Percentiles rank a stretch among this genome's conserved stretches.
Conservation (phyloP, 2,113 vertebrate genomes). For the Misgurnus mizolepis region DNA sequence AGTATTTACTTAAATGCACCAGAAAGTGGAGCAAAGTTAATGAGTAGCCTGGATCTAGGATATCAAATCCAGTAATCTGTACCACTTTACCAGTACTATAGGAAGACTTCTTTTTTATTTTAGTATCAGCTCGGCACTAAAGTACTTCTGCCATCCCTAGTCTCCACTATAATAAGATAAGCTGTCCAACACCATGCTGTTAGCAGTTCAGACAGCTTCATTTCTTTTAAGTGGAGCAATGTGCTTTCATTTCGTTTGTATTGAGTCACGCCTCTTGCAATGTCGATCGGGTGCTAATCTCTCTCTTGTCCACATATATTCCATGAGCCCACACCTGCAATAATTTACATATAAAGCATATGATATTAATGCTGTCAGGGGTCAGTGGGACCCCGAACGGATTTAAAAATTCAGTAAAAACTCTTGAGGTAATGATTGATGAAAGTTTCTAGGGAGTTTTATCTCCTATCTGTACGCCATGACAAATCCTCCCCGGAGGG, state of each 20-base stretch:
- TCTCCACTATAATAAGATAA: too few relatives aligned
- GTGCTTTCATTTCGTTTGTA: too few relatives aligned
- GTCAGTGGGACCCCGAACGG: background rate
- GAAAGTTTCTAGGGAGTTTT: background rate
- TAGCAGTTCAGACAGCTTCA: too few relatives aligned
- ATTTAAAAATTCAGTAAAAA: constrained; percentile 1
- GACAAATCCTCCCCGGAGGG: constrained; percentile 15
- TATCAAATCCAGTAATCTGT: too few relatives aligned
- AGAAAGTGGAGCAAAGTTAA: background rate
- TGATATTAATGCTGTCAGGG: background rate
- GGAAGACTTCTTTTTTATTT: too few relatives aligned
- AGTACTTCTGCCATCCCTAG: too few relatives aligned
- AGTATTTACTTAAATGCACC: background rate
- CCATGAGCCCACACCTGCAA: background rate
- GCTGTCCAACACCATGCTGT: too few relatives aligned
- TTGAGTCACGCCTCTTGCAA: too few relatives aligned
- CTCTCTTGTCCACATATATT: background rate
- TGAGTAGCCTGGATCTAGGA: background rate
- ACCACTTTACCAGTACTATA: too few relatives aligned
- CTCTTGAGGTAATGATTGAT: background rate
- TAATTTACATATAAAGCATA: background rate
- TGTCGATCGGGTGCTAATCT: too few relatives aligned
- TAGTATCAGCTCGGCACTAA: too few relatives aligned
- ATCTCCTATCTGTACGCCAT: background rate
- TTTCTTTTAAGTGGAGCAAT: too few relatives aligned